Base-by-base conservation (phyloP, 1,140 invertebrate species). In the Dendrolimus kikuchii region DNA sequence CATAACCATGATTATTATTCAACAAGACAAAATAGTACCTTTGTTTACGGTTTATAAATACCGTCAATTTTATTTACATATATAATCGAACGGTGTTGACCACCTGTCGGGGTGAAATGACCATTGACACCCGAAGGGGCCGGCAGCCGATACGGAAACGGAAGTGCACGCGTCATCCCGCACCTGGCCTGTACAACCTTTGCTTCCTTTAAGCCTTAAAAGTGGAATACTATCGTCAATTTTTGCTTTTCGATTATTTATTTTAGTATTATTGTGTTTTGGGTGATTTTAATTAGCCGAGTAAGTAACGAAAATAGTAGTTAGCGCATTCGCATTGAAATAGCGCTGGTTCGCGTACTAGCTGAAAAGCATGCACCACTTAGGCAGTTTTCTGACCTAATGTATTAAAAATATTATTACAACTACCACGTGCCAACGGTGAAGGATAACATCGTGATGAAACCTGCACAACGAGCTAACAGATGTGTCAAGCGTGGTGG, bases 191-290 rank as follows among this genome's bases (percentile, higher is more conserved):
- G 63, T 66, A 71, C 63, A 66, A 70, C 76, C 68, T 69, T 60
- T 44, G 66, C 76, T 69, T 79, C 77, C 80, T 76, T 60, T 68
- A 80, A 82, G 65, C 80, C 80, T 65, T 81, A 81, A 55, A 78
- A 83, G 75, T 83, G 77, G 67, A 56, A 49, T 49, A n/a, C 38
- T 40, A 40, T 49, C 46, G 8, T 6, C 38, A 36, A 2, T 5
- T 8, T 3, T 7, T 5, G 7, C 4, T 46, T 7, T n/a, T 23
- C 23, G 23, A 23, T 23, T 23, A 23, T 1, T 23, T 23, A 23
- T 23, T 23, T 23, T 23, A 23, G 23, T 23, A 23, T 23, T 2
- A 23, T 23, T 23, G 23, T 23, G 23, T 23, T 23, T 23, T 23
- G 3, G 23, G 3, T 23, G 3, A 23, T 23, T 23, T 23, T 23